phyloP scores from a whole-genome alignment of 2,797 vertebrate genomes.

The Hippopotamyrus pictus region DNA sequence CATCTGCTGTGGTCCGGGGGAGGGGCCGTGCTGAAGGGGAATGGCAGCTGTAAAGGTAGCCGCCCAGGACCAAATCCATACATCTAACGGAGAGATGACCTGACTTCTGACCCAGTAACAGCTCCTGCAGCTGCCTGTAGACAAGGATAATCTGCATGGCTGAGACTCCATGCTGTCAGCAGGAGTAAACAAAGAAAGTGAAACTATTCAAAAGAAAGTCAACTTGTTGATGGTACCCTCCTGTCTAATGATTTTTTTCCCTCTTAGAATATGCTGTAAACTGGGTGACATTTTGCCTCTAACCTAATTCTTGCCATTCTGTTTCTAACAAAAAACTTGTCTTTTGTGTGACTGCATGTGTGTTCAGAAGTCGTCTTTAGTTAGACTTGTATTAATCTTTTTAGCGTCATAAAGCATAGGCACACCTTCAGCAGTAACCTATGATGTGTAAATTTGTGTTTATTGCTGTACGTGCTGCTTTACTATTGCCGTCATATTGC shows the following conservation, averaged over 20 bases:
- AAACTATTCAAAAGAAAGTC: neutral
- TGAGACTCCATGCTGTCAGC: neutral
- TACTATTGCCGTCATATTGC: neutral
- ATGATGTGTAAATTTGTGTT: neutral
- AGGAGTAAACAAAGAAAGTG: neutral
- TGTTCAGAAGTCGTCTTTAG: neutral
- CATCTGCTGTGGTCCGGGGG: neutral
- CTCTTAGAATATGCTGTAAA: neutral
- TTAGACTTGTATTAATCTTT: neutral
- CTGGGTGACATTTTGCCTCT: neutral
- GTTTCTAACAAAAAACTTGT: conserved; percentile 13
- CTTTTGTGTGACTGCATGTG: conserved; percentile 1
- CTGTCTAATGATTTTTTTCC: neutral
- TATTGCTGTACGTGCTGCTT: neutral
- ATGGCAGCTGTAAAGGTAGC: neutral
- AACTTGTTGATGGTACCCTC: neutral
- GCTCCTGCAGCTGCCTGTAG: neutral
- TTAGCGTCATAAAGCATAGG: neutral
- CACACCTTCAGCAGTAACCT: neutral
- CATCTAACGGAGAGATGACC: neutral
- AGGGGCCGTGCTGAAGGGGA: neutral
- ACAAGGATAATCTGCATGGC: neutral
- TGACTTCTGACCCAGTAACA: neutral
- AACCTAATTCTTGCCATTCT: neutral
- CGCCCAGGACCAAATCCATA: neutral